These are phyloP conservation scores for Myrmecophaga tridactyla DNA, from an alignment of 2,113 vertebrate genomes.

Conservation along the genomic window DNA sequence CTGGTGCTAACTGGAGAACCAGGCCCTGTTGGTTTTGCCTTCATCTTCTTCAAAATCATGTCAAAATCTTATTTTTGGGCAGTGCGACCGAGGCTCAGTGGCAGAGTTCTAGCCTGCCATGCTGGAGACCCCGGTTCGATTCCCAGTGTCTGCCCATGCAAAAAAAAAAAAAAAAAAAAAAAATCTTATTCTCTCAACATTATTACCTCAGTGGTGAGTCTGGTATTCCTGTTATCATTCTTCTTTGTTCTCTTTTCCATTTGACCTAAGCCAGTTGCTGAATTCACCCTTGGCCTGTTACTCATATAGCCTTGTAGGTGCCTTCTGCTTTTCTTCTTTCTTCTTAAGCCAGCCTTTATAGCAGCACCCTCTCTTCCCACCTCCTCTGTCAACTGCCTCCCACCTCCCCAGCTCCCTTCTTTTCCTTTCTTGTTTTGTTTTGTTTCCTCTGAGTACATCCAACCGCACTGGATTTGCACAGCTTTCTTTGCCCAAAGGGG, in stretches of 20 bases:
- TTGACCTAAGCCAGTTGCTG: not conserved
- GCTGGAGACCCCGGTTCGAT: no score
- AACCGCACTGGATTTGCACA: not conserved
- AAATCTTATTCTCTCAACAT: not conserved
- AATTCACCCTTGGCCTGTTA: not conserved
- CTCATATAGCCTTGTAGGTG: not conserved
- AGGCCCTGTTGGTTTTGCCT: not conserved
- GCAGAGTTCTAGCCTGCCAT: no score
- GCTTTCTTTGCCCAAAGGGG: not conserved
- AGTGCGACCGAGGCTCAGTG: no score
- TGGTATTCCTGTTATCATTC: not conserved
- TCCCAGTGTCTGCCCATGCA: no score
- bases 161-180: no score
- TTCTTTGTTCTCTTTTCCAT: not conserved
- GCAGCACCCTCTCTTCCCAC: rapidly evolving
- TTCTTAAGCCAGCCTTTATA: not conserved
- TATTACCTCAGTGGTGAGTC: not conserved
- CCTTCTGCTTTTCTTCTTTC: not conserved
- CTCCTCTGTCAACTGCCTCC: not conserved
- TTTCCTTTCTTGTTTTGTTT: not conserved
- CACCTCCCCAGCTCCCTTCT: not conserved
- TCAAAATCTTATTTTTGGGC: not conserved
- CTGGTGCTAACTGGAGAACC: not conserved
- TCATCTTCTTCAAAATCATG: not conserved
- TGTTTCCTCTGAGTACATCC: not conserved